A percentile compares a stretch with the other conserved stretches of the same genome.
These are phyloP conservation scores for Chauna torquata DNA, from an alignment of 2,113 vertebrate genomes.

Conservation along the genomic window DNA sequence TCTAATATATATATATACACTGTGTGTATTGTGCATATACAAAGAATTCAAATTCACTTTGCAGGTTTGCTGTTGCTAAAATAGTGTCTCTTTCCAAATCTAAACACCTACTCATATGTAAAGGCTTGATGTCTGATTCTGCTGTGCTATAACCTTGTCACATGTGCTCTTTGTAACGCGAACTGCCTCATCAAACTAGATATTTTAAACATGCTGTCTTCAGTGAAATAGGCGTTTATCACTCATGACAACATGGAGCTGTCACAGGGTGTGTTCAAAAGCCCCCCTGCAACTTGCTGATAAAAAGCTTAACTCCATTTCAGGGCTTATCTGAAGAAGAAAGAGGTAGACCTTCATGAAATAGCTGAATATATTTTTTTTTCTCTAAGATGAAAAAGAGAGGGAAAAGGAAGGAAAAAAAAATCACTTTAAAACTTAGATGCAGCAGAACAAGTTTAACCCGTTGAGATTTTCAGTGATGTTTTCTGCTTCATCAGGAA, in stretches of 20 bases:
- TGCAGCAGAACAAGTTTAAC: constrained; percentile 42
- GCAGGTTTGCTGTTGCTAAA: not conserved
- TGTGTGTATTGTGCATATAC: not conserved
- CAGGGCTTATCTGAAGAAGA: constrained; percentile 56
- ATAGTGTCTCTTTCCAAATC: not conserved
- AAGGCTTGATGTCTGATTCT: not conserved
- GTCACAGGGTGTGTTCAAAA: constrained; percentile 51
- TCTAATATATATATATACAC: not conserved
- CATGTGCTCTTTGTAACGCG: not conserved
- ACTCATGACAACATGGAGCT: not conserved
- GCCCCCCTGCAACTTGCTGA: constrained; percentile 59
- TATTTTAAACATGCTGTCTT: constrained; percentile 2
- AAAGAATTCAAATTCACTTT: not conserved
- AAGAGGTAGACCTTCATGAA: constrained; percentile 41
- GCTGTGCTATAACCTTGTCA: not conserved
- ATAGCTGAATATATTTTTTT: not conserved
- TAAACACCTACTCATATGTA: not conserved
- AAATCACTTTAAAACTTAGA: constrained; percentile 17
- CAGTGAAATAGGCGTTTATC: constrained; percentile 27
- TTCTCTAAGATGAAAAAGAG: not conserved
- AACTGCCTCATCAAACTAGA: not conserved
- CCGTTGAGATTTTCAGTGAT: constrained; percentile 22
- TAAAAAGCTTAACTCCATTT: constrained; percentile 70
- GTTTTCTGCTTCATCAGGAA: constrained; percentile 62
- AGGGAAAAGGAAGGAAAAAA: not conserved